Percentiles rank a stretch among this genome's conserved stretches.
phyloP scores from a whole-genome alignment of 2,113 vertebrate genomes.

The Passerina amoena region DNA sequence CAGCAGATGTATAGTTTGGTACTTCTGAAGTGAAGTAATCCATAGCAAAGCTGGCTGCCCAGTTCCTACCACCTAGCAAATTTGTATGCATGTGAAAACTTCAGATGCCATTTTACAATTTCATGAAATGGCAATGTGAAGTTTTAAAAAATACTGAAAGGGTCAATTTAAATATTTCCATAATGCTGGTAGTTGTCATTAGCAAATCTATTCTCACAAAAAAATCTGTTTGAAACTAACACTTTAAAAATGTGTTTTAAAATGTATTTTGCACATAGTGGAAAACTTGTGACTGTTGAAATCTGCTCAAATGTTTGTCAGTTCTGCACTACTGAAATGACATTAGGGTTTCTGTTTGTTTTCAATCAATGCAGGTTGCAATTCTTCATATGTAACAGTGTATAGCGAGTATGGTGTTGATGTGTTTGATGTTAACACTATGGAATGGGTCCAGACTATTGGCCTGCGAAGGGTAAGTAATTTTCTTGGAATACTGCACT shows the following conservation, averaged over 20 bases:
- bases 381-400: slow-evolving; percentile 86
- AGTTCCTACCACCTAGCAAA: background rate
- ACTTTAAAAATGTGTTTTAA: background rate
- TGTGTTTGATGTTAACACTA: slow-evolving; percentile 90
- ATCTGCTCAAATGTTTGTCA: background rate
- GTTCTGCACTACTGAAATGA: background rate
- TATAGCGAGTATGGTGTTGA: slow-evolving; percentile 96
- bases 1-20: background rate
- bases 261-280: background rate
- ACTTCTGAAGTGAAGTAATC: slow-evolving; percentile 9
- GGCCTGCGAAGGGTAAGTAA: slow-evolving; percentile 85
- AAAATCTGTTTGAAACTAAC: background rate
- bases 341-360: background rate
- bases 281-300: background rate
- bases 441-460: slow-evolving; percentile 97
- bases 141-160: background rate
- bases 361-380: slow-evolving; percentile 82
- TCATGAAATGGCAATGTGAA: background rate
- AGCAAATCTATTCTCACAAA: background rate
- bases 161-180: background rate
- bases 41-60: background rate
- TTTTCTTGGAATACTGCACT: background rate
- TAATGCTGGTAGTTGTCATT: background rate
- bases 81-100: background rate
- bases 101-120: background rate